Evolutionary conservation across 2,888 invertebrate species (phyloP).

Genomic region (Cataglyphis cursor): DNA sequence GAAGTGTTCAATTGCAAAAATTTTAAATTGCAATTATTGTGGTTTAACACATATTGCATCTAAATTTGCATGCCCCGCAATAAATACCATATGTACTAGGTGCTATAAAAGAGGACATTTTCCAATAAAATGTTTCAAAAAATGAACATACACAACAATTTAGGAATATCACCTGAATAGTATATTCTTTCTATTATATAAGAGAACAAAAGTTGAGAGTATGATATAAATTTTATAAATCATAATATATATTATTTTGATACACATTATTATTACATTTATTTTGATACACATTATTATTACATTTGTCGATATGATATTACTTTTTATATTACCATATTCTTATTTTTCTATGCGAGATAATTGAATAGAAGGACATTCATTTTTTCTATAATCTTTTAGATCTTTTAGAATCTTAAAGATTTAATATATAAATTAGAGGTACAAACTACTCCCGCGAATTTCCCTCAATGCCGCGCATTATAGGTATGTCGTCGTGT

Average conservation of each 20-base stretch:
- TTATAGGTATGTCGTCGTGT: slow-evolving; percentile 57
- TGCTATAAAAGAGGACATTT: background rate
- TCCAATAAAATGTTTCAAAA: background rate
- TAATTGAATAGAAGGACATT: background rate
- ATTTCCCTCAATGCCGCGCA: slow-evolving; percentile 60
- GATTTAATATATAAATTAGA: slow-evolving; percentile 65
- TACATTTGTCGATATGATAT: background rate
- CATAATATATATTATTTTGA: background rate
- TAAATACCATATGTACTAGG: background rate
- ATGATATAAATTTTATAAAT: background rate
- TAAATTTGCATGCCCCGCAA: background rate
- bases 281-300: too few species aligned
- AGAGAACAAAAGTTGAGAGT: background rate
- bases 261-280: background rate
- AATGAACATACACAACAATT: background rate
- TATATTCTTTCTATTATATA: background rate
- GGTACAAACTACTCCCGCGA: slow-evolving; percentile 55
- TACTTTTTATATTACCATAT: background rate
- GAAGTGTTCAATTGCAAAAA: slow-evolving; percentile 40
- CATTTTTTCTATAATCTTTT: background rate
- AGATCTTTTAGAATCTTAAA: background rate
- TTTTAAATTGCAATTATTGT: background rate
- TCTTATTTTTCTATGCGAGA: background rate
- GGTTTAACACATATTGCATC: background rate
- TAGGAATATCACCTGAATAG: background rate